Conservation (phyloP, 2,113 vertebrate genomes). For the Charina bottae region DNA sequence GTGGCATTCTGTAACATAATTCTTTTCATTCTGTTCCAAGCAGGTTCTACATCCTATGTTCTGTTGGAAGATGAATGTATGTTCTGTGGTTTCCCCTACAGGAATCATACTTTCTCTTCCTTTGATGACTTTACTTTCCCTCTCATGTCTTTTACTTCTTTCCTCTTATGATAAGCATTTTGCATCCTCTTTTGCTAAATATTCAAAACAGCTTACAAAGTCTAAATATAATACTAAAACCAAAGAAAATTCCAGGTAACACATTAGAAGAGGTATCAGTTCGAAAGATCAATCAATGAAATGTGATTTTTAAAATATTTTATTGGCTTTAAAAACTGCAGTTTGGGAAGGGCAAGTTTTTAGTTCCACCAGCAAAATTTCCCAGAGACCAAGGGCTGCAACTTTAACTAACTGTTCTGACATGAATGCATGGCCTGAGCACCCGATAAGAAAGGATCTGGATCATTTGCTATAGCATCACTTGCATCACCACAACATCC, state of each 20-base stretch:
- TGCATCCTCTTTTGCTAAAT: background rate
- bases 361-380: background rate
- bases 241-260: background rate
- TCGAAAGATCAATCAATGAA: background rate
- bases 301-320: background rate
- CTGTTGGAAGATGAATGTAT: background rate
- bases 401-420: background rate
- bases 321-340: background rate
- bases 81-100: background rate
- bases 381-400: background rate
- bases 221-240: background rate
- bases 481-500: background rate
- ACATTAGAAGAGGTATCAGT: background rate
- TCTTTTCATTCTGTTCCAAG: background rate
- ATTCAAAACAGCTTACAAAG: background rate
- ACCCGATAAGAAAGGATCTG: background rate
- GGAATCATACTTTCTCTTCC: background rate
- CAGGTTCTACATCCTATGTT: background rate
- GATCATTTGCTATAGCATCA: background rate
- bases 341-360: background rate
- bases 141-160: background rate
- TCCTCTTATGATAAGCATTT: background rate
- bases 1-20: background rate
- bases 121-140: background rate
- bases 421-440: background rate